Conservation (phyloP, 2,797 vertebrate species). For the Ceyx erithaca region DNA sequence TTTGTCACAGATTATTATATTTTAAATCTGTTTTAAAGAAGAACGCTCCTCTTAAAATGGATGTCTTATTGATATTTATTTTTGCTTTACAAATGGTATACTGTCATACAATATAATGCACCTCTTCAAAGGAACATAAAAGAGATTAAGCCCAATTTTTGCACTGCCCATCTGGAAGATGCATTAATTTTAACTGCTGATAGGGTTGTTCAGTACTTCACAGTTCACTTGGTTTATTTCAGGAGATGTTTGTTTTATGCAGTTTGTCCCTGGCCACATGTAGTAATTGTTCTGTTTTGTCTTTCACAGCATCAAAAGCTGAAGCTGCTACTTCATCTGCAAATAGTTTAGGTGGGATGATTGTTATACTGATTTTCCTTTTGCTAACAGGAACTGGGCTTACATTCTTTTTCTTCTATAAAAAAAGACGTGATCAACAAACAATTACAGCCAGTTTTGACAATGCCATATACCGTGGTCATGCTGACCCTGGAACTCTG, state of each 20-base stretch:
- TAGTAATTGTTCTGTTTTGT: not conserved
- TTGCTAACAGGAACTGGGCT: constrained; percentile 33
- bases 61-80: not conserved
- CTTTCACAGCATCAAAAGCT: not conserved
- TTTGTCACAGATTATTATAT: not conserved
- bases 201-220: not conserved
- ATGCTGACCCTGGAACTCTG: constrained; percentile 67
- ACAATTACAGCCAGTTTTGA: constrained; percentile 72
- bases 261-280: not conserved
- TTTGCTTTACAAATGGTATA: not conserved
- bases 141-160: not conserved
- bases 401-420: constrained; percentile 45
- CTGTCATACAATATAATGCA: not conserved
- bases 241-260: not conserved
- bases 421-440: not conserved
- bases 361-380: constrained; percentile 33
- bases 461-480: constrained; percentile 83
- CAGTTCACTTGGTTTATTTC: not conserved
- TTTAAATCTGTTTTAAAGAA: not conserved
- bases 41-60: not conserved
- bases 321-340: not conserved
- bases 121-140: not conserved
- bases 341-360: not conserved
- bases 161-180: not conserved
- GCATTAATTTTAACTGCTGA: not conserved